Evolutionary conservation across 2,888 invertebrate genomes (phyloP).

Genomic region (Catotricha subobsoleta): DNA sequence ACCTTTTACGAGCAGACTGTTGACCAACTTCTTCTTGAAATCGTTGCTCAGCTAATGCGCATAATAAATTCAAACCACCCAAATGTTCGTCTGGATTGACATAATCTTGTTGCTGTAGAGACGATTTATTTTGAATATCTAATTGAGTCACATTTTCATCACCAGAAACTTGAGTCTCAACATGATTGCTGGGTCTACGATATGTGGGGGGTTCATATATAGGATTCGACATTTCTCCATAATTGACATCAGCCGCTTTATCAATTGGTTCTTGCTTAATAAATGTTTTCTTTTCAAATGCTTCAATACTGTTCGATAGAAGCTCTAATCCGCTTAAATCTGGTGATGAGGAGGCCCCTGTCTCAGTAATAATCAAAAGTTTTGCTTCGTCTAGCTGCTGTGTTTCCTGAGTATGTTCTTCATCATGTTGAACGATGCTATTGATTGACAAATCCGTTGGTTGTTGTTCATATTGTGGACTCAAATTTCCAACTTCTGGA

Average conservation of each 20-base stretch:
- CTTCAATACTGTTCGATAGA: conserved; percentile 69
- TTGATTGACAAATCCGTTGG: conserved; percentile 1
- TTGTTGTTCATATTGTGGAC: neutral
- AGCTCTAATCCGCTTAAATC: conserved; percentile 68
- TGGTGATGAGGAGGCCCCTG: conserved; percentile 24
- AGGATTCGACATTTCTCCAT: conserved; percentile 7
- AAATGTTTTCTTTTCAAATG: conserved; percentile 31
- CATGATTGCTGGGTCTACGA: neutral
- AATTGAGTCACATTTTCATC: neutral
- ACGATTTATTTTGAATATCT: neutral
- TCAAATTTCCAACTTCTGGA: neutral
- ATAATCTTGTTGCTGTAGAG: neutral
- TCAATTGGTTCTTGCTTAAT: conserved; percentile 23
- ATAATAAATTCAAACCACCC: conserved; percentile 54
- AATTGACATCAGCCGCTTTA: conserved; percentile 9
- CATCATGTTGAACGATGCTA: neutral
- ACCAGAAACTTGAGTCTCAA: neutral
- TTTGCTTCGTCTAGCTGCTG: neutral
- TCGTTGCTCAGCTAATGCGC: conserved; percentile 69
- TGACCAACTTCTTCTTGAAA: conserved; percentile 52
- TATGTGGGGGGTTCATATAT: conserved; percentile 6
- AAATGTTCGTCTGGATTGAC: conserved; percentile 29
- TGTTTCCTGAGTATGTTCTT: neutral
- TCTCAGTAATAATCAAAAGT: too few relatives aligned
- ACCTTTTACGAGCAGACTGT: conserved; percentile 11